Percentiles rank a stretch among this genome's conserved stretches.
Conservation (phyloP, 37 sponge, comb jelly and placozoan genomes). For the Crambe crambe region DNA sequence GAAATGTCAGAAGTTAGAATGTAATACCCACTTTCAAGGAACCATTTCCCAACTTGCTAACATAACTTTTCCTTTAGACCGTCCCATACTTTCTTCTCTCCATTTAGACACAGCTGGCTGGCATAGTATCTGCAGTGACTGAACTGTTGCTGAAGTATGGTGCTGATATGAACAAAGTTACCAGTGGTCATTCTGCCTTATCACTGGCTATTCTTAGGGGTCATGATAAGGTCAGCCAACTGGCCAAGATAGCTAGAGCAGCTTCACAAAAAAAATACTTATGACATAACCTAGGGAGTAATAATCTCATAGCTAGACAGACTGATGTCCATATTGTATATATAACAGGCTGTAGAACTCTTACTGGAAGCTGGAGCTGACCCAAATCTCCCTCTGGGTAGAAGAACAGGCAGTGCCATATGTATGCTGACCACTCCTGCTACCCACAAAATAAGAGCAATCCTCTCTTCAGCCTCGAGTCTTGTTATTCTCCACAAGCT, state of each 20-base stretch:
- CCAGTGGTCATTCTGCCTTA: constrained; percentile 80
- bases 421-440: constrained; percentile 55
- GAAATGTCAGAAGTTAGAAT: no score
- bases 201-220: constrained; percentile 78
- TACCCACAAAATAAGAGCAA: constrained; percentile 24
- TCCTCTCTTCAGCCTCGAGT: not conserved
- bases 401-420: constrained; percentile 70
- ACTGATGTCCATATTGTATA: not conserved
- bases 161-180: constrained; percentile 61
- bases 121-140: not conserved
- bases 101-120: not conserved
- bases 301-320: not conserved
- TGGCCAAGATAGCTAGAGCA: not conserved
- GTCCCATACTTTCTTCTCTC: not conserved
- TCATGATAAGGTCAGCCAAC: constrained; percentile 45
- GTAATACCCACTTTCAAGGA: no score
- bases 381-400: constrained; percentile 65
- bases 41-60: no score
- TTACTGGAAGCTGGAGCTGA: constrained; percentile 72
- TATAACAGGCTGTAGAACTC: constrained; percentile 45
- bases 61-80: no score
- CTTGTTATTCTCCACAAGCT: constrained; percentile 24
- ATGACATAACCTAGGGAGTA: not conserved
- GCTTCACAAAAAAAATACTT: not conserved
- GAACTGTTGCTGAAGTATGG: constrained; percentile 16